A percentile compares a stretch with the other conserved stretches of the same genome.
These are phyloP conservation scores for Leptodirus hochenwartii DNA, from an alignment of 2,888 invertebrate genomes.

Conservation along the genomic window DNA sequence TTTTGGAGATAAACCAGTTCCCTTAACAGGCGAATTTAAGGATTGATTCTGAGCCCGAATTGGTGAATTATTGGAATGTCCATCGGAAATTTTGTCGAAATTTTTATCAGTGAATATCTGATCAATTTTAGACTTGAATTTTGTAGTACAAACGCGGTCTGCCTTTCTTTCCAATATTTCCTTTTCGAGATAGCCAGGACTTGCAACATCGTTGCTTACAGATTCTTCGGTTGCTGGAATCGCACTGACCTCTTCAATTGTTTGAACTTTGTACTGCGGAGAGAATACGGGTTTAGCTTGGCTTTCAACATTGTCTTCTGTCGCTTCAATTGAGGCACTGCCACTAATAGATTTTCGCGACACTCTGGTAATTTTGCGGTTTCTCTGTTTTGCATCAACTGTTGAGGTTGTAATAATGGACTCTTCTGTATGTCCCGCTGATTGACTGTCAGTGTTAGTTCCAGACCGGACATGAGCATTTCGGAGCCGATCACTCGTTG, in stretches of 20 bases:
- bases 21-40: no score
- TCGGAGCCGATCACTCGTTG: slow-evolving; percentile 45
- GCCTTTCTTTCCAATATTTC: slow-evolving; percentile 26
- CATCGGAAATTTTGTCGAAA: slow-evolving; percentile 12
- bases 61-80: slow-evolving; percentile 33
- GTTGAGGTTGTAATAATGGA: no score
- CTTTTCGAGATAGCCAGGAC: slow-evolving; percentile 22
- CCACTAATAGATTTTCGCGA: no score
- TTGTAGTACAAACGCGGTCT: slow-evolving; percentile 23
- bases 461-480: slow-evolving; percentile 43
- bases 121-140: slow-evolving; percentile 32
- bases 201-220: slow-evolving; percentile 11
- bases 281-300: no score
- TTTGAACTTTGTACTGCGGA: slow-evolving; percentile 44
- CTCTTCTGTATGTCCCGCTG: no score
- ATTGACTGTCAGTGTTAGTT: slow-evolving; percentile 39
- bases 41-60: no score
- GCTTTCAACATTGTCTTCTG: no score
- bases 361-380: no score
- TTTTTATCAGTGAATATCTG: slow-evolving; percentile 29
- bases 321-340: no score
- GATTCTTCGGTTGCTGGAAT: slow-evolving; percentile 1
- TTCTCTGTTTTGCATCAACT: no score
- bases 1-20: no score
- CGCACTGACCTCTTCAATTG: no score